Base-by-base conservation (phyloP, 2,113 vertebrate genomes). In the Gambusia holbrooki region DNA sequence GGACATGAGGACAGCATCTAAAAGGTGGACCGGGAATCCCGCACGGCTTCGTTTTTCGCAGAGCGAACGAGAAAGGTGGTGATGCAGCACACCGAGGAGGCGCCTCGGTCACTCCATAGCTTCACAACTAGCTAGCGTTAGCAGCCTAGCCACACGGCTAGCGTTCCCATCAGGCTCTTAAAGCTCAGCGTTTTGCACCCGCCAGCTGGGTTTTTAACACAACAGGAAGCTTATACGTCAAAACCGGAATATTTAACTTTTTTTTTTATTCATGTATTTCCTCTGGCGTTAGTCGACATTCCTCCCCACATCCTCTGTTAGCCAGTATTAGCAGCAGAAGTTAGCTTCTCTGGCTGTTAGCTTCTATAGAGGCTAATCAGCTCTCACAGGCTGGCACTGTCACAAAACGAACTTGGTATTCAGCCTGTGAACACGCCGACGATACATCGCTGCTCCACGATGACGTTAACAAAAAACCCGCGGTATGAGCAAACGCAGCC, bases 371-470 rank as follows among this genome's bases (percentile, higher is more conserved):
- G 48, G 84, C 85, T 89, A 79, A 82, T 69, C 67, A 58, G 14
- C 80, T 76, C 79, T 37, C 85, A 73, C 69, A 85, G 88, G 37
- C 80, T 86, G 69, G 58, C 76, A 77, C 81, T 84, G 83, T 83
- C 81, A 77, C 66, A 33, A 81, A 66, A 85, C 79, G 76, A 80
- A 92, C 84, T 92, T 90, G 84, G 87, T 88, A 82, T 90, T 90
- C 87, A 61, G 88, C 9, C 76, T 25, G 69, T 42, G 35, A 62
- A 70, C 66, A 76, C 64, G 66, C 76, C 71, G 69, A 70, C 71
- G 69, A 70, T 66, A 76, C 64, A 70, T 79, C 71, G 69, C 66
- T 68, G 51, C 62, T 72, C 29, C 35, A 29, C 30, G 15, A 71
- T 29, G 77, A 73, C 22, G 48, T 27, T 69, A 35, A 58, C 51